Evolutionary conservation across 2,888 invertebrate genomes (phyloP).

Genomic region (Atherix ibis): DNA sequence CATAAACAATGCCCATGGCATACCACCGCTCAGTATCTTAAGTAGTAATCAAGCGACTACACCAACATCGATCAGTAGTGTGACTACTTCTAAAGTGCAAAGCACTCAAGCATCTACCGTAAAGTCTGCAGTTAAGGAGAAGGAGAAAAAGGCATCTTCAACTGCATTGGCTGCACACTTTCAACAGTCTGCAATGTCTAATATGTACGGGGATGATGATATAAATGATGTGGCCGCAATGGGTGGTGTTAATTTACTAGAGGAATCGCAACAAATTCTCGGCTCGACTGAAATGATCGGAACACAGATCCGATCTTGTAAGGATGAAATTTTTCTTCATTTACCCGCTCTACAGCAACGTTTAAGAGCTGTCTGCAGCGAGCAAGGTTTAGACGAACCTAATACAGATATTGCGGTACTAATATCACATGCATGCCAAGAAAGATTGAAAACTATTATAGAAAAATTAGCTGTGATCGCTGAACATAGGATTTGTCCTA

Average conservation of each 20-base stretch:
- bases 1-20: constrained; percentile 15
- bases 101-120: constrained; percentile 31
- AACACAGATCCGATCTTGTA: constrained; percentile 77
- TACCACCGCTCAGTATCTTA: no score
- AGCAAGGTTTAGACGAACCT: constrained; percentile 70
- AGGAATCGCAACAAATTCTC: constrained; percentile 88
- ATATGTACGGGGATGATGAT: constrained; percentile 71
- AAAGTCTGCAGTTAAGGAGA: constrained; percentile 51
- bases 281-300: constrained; percentile 81
- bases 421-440: constrained; percentile 87
- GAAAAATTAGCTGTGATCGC: constrained; percentile 86
- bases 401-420: constrained; percentile 71
- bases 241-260: constrained; percentile 95
- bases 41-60: constrained; percentile 13
- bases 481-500: constrained; percentile 85
- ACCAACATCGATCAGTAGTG: constrained; percentile 11
- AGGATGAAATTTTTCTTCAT: constrained; percentile 79
- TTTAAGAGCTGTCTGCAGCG: constrained; percentile 58
- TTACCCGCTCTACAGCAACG: constrained; percentile 59
- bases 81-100: constrained; percentile 24
- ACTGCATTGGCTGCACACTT: constrained; percentile 32
- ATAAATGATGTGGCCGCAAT: constrained; percentile 98
- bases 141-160: constrained; percentile 49
- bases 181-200: constrained; percentile 35
- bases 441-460: constrained; percentile 75